Evolutionary conservation across 1,140 invertebrate species (phyloP), one percentile per base, ranked within the genome.

Genomic region (Diabrotica undecimpunctata): DNA sequence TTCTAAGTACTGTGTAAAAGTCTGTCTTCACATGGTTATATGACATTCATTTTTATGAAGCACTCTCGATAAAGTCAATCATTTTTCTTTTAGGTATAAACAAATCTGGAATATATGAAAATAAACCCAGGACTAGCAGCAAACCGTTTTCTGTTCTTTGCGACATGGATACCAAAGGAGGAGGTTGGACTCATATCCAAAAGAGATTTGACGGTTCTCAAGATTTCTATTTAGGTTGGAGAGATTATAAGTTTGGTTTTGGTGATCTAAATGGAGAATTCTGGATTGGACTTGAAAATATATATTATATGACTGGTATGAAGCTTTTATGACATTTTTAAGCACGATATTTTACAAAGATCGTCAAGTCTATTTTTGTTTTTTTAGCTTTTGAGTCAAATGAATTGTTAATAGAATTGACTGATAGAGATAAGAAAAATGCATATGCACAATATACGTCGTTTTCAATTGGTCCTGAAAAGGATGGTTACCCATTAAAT

Each of bases 391-490:
- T 39, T 8, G 57, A 59, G 46, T 6, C 57, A 7, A 59, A 72
- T 46, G 74, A 75, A 64, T 61, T 75, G 51, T 89, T 89, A 74
- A 83, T 92, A 36, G 83, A 87, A 39, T 74, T 92, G 74, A 82
- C 87, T 73, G 86, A 90, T 58, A 83, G 85, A 37, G 69, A 82
- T 5, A 80, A 81, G 0, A 76, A 81, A 39, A 81, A 79, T 11
- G 84, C 81, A 46, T 79, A 79, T 52, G 90, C 88, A 4, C 75
- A 77, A 6, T 93, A 90, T 74, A 81, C 83, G 3, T 76, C 83
- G 2, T 91, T 92, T 70, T 83, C 83, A 11, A 80, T 92, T 25
- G 83, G 83, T 14, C 79, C 83, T 7, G 88, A 90, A 71, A 72
- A 79, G 10, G 85, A 89, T 65, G 82, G 83, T 0, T 92, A 87